These are phyloP conservation scores for Acanthosepion pharaonis DNA, from an alignment of 2,888 invertebrate genomes.

Conservation along the genomic window DNA sequence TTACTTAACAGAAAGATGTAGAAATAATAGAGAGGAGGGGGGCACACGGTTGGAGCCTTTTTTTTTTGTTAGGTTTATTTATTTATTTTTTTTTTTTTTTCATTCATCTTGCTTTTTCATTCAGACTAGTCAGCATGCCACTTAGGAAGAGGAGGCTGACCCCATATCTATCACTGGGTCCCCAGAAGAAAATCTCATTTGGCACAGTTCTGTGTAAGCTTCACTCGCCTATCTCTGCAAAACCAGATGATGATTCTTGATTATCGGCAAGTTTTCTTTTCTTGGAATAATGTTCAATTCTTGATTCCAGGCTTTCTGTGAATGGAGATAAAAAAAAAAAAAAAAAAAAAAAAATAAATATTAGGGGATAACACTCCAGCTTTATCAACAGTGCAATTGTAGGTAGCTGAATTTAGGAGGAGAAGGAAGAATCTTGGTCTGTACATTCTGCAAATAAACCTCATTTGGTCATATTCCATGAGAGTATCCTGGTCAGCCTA, in stretches of 20 bases:
- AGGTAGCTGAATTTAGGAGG: no score
- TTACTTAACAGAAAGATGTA: constrained; percentile 38
- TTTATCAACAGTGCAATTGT: no score
- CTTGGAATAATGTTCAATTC: constrained; percentile 84
- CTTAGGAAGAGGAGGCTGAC: constrained; percentile 18
- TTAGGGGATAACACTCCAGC: no score
- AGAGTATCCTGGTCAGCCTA: no score
- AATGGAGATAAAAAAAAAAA: constrained; percentile 56
- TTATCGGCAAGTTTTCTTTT: constrained; percentile 60
- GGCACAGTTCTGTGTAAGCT: constrained; percentile 38
- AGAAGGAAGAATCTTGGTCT: no score
- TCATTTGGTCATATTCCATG: no score
- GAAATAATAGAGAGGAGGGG: not conserved
- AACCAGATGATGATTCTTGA: constrained; percentile 34
- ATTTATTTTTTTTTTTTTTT: not conserved
- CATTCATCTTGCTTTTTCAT: not conserved
- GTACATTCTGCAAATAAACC: no score
- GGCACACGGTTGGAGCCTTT: not conserved
- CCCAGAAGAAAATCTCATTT: constrained; percentile 44
- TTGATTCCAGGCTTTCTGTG: constrained; percentile 87
- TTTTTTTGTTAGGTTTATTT: not conserved
- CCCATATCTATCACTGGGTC: constrained; percentile 44
- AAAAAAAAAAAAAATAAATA: constrained; percentile 39
- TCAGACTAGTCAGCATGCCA: constrained; percentile 34
- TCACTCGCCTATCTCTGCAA: constrained; percentile 41